Evolutionary conservation across 2,113 vertebrate species (phyloP).

Genomic region (Platycercus adscitus): DNA sequence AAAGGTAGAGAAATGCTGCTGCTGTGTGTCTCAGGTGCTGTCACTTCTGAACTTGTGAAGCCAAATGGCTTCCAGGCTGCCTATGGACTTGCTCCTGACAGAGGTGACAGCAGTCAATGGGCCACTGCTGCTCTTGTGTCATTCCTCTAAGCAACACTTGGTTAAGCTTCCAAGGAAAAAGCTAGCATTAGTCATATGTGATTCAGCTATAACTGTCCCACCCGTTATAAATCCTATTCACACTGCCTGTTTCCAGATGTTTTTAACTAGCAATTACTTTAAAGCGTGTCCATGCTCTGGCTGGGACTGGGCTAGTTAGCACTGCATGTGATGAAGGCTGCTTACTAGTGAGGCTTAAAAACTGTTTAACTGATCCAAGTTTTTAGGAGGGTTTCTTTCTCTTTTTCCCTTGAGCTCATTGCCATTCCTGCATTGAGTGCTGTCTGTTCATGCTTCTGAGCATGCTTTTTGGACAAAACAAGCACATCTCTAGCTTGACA

Average conservation of each 20-base stretch:
- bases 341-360: not conserved
- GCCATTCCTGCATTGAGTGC: not conserved
- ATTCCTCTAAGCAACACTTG: not conserved
- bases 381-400: not conserved
- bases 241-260: constrained; percentile 15
- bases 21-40: not conserved
- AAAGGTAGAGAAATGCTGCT: not conserved
- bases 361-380: not conserved
- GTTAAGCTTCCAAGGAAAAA: not conserved
- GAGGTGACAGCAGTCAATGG: not conserved
- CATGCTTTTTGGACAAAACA: not conserved
- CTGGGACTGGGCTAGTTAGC: not conserved
- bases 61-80: not conserved
- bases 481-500: not conserved
- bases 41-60: not conserved
- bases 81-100: rapidly evolving
- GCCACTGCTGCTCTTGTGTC: not conserved
- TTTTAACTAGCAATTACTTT: not conserved
- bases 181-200: not conserved
- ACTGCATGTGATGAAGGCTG: not conserved
- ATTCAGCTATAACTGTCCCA: not conserved
- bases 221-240: not conserved
- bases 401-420: not conserved
- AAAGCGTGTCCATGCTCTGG: not conserved
- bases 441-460: not conserved